Conservation (phyloP, 2,113 vertebrate species). For the Poecile atricapillus region DNA sequence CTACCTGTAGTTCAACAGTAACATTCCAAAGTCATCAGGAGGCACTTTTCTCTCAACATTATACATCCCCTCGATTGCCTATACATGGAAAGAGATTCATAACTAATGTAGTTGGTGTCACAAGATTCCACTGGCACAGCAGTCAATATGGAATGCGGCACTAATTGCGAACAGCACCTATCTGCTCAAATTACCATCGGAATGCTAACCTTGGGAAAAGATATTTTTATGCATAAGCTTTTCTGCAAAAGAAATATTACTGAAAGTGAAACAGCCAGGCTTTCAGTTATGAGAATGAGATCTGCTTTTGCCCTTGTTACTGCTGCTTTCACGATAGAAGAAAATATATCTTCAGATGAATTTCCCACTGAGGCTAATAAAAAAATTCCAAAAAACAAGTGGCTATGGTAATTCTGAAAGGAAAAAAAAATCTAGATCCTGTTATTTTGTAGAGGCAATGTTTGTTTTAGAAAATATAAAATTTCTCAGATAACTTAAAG, state of each 20-base stretch:
- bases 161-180: slow-evolving; percentile 27
- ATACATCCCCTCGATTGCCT: not conserved
- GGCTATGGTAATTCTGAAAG: not conserved
- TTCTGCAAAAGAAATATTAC: slow-evolving; percentile 17
- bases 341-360: not conserved
- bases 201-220: slow-evolving; percentile 44
- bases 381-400: not conserved
- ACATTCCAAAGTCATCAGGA: slow-evolving; percentile 10
- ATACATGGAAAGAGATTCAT: not conserved
- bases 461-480: not conserved
- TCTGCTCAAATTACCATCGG: slow-evolving; percentile 10
- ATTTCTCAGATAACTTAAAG: not conserved
- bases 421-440: not conserved
- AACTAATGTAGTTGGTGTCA: not conserved
- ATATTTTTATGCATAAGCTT: slow-evolving; percentile 34
- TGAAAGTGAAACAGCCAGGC: not conserved
- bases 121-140: slow-evolving; percentile 11
- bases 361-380: not conserved
- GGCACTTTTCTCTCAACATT: slow-evolving; percentile 12
- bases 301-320: slow-evolving; percentile 9
- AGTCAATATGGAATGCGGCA: not conserved
- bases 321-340: not conserved
- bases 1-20: not conserved
- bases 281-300: slow-evolving; percentile 1
- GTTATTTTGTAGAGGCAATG: not conserved